Base-by-base conservation (phyloP, 2,888 invertebrate genomes). In the Tinea trinotella region DNA sequence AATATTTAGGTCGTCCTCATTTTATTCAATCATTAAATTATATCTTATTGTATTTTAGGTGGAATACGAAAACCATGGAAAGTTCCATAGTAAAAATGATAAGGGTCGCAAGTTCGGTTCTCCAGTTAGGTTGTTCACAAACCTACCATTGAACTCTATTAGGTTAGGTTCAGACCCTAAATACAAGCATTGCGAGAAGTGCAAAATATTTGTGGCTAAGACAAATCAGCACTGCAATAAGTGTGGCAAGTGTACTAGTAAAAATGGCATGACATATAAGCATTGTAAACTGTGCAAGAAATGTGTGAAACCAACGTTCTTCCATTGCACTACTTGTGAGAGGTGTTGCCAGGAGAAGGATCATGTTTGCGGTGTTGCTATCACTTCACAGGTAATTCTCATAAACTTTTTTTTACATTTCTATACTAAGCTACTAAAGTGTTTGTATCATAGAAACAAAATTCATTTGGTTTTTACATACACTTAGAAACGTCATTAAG, bases 51-150 rank as follows among this genome's bases (percentile, higher is more conserved):
- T 52, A 56, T 67, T 64, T 62, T 90, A 93, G 89, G 91, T 95
- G 0, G 90, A 91, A 63, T 95, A 95, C 71, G 89, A 89, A 54
- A 95, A 95, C 76, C 95, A 95, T 78, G 87, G 88, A 46, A 84
- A 91, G 61, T 94, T 93, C 74, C 87, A 90, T 61, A 88, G 87
- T 59, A 77, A 85, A 30, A 84, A 80, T 52, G 89, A 88, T 17
- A 87, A 90, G 17, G 93, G 90, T 1, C 87, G 90, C 30, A 93
- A 92, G 67, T 83, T 90, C 20, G 94, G 94, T 0, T 96, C 96
- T 0, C 95, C 96, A 0, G 93, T 97, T 0, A 87, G 97, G 10
- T 89, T 97, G 61, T 97, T 95, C 67, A 97, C 96, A 1, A 97
- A 96, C 73, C 76, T 96, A 15, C 87, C 90, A 0, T 71, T 88